Base-by-base conservation (phyloP, 2,113 vertebrate genomes). In the Vulpes lagopus region DNA sequence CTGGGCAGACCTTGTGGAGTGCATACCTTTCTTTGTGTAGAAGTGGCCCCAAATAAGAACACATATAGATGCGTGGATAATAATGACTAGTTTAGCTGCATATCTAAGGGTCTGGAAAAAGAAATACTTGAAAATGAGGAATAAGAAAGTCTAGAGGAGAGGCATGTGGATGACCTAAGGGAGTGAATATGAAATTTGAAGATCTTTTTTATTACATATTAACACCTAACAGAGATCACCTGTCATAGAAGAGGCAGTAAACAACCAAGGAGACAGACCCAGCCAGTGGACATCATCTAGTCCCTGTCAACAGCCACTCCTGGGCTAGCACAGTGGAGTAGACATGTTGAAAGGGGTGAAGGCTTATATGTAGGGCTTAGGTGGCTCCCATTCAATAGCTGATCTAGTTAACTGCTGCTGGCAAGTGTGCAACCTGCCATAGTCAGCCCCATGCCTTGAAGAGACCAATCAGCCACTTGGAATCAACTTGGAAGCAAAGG, bases 131-230 rank as follows among this genome's bases (percentile, higher is more conserved):
- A 74, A 83, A 3, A 25, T 91, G 30, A 83, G 35, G 23, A 32
- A 27, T 22, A 87, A 83, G 35, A 60, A 76, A 27, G 9, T 85
- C 86, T 91, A n/a, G 17, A 93, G n/a, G 79, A 93, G 32, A 96
- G 15, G 5, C 51, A 35, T 23, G 14, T 49, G 11, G 32, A 32
- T 53, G 22, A 49, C 17, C 14, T 69, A 55, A 91, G 3, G 7
- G 16, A 79, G 23, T 35, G 6, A 10, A 2, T 5, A 35, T 38
- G 16, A 95, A 79, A 51, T 65, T 2, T 55, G 22, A 82, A 96
- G 65, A 51, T 49, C 22, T 89, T 51, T 51, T 80, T 82, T 78
- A 67, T 78, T 49, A 71, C 9, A 35, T 49, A 59, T 35, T 55
- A 81, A 35, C 43, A 60, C 32, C 38, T 35, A 53, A 59, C 35